Evolutionary conservation across 2,888 invertebrate species (phyloP).

Genomic region (Blastobasis lacticolella): DNA sequence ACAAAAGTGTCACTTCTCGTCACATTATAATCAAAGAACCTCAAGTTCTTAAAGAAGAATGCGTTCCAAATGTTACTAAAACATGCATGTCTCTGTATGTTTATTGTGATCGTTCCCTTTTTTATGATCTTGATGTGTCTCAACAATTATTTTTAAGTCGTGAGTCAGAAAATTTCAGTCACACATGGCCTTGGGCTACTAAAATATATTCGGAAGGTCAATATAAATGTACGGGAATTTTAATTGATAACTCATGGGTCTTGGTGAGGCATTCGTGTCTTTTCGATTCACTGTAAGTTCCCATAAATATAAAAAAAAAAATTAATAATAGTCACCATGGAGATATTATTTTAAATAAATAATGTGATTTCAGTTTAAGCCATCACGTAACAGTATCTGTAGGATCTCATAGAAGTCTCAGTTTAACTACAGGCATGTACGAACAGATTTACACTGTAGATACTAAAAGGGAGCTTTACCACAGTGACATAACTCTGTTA

Average conservation of each 20-base stretch:
- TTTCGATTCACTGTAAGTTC: conserved; percentile 47
- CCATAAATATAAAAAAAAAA: not conserved
- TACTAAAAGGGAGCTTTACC: conserved; percentile 69
- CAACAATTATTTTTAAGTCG: conserved; percentile 31
- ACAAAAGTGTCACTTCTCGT: conserved; percentile 22
- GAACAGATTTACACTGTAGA: conserved; percentile 81
- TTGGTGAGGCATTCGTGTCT: conserved; percentile 74
- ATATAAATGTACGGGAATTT: conserved; percentile 80
- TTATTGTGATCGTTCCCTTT: conserved; percentile 63
- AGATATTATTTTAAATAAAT: not conserved
- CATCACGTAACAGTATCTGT: conserved; percentile 78
- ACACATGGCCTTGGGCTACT: conserved; percentile 82
- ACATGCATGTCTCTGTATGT: conserved; percentile 72
- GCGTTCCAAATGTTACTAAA: conserved; percentile 60
- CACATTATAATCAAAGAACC: conserved; percentile 46
- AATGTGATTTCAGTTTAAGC: conserved; percentile 52
- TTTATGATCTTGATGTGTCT: conserved; percentile 40
- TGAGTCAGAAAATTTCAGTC: conserved; percentile 21
- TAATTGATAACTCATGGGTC: conserved; percentile 80
- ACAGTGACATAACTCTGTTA: conserved; percentile 76
- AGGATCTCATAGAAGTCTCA: conserved; percentile 78
- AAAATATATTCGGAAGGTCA: conserved; percentile 81
- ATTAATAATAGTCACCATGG: not conserved
- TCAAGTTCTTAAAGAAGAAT: conserved; percentile 54
- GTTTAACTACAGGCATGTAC: conserved; percentile 75